Base-by-base conservation (phyloP, 2,797 vertebrate genomes). In the Numenius phaeopus region DNA sequence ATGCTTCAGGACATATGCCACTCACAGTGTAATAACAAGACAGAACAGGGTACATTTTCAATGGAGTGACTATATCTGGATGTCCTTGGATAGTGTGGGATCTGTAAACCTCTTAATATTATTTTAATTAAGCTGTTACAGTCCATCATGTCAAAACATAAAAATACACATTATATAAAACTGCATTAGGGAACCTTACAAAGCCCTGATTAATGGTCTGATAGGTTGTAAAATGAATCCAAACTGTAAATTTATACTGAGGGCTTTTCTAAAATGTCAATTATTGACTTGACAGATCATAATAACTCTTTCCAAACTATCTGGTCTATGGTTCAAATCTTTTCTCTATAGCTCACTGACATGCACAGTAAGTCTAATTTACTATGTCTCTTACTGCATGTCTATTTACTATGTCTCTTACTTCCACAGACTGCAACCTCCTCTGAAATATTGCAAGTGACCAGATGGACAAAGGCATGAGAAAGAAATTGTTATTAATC, bases 271-370 rank as follows among this genome's bases (percentile, higher is more conserved):
- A 94, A 96, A 97, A 97, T 61, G 47, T 95, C 94, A 94, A 90
- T 97, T 94, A 97, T 85, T 95, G 76, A 80, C 89, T 96, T 75
- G 55, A 95, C 92, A 95, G 84, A 94, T 83, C 64, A 54, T 86
- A 98, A 97, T 95, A 96, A 97, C 77, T 96, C 94, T 94, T 97
- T 67, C 92, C 91, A 94, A 97, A 97, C 79, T 93, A 30, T 71
- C 84, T 79, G 81, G 85, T 88, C 82, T 94, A 39, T 88, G 83
- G 93, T 89, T 97, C 91, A 92, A 86, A 91, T 93, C 92, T 95
- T 95, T 94, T 78, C 84, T 42, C 30, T 86, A 94, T 19, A 76
- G 61, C 83, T 97, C 81, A 92, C 73, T 91, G 97, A 96, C 95
- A 95, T 83, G 69, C 61, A 95, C 55, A 64, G 69, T 75, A 90